Percentiles rank a stretch among this genome's conserved stretches.
These are phyloP conservation scores for Nymphalis urticae DNA, from an alignment of 2,888 invertebrate genomes.

Conservation along the genomic window DNA sequence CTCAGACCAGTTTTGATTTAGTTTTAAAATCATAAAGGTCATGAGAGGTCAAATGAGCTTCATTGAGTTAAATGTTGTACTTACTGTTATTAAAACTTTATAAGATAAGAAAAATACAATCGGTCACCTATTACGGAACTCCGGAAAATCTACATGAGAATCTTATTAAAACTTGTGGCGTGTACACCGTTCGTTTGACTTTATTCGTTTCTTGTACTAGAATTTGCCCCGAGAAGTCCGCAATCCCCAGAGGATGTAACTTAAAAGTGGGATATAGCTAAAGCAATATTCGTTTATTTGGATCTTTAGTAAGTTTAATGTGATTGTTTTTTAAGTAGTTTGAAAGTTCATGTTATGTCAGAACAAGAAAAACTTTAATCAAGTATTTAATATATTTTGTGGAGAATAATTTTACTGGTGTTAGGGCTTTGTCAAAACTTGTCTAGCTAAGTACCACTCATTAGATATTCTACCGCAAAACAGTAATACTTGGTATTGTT, in stretches of 20 bases:
- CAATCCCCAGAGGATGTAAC: conserved; percentile 40
- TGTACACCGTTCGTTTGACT: conserved; percentile 47
- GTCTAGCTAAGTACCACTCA: too few relatives aligned
- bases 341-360: not conserved
- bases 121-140: conserved; percentile 1
- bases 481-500: too few relatives aligned
- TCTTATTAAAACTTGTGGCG: conserved; percentile 54
- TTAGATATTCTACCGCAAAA: too few relatives aligned
- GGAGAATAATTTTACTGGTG: too few relatives aligned
- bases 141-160: conserved; percentile 41
- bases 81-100: not conserved
- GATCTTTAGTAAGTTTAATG: conserved; percentile 17
- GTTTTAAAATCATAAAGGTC: too few relatives aligned
- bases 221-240: conserved; percentile 42
- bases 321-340: not conserved
- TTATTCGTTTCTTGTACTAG: conserved; percentile 42
- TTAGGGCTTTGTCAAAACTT: too few relatives aligned
- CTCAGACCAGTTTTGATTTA: too few relatives aligned
- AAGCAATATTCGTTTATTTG: conserved; percentile 29
- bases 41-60: too few relatives aligned
- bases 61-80: too few relatives aligned
- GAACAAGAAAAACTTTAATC: too few relatives aligned
- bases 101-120: not conserved
- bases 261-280: conserved; percentile 40
- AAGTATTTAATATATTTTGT: too few relatives aligned